Evolutionary conservation across 2,888 invertebrate species (phyloP).

Genomic region (Blomia tropicalis): DNA sequence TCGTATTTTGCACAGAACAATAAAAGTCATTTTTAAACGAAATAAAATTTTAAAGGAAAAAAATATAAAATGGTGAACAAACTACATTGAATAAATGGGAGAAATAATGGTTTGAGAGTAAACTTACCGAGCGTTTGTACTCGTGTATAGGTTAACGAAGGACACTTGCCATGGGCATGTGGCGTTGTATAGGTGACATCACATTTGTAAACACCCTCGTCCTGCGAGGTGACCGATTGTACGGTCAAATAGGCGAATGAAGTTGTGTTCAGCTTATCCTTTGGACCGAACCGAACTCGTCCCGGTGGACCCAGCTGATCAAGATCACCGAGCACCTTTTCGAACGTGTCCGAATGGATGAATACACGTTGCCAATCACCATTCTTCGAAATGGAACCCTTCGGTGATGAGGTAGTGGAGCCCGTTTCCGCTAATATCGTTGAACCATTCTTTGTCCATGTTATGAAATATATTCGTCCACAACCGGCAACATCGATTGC

Average conservation of each 20-base stretch:
- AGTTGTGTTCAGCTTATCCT: conserved; percentile 11
- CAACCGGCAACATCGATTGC: conserved; percentile 52
- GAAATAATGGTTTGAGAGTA: no score
- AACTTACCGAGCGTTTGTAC: conserved; percentile 24
- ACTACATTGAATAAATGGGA: no score
- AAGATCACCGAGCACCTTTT: conserved; percentile 22
- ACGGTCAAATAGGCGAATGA: conserved; percentile 22
- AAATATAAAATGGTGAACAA: no score
- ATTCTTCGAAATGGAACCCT: neutral
- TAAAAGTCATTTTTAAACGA: neutral
- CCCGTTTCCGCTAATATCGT: neutral
- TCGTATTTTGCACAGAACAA: neutral
- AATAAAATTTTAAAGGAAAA: neutral
- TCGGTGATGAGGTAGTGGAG: neutral
- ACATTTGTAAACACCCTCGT: conserved; percentile 60
- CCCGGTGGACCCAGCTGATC: neutral
- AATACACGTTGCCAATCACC: conserved; percentile 30
- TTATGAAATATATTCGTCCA: conserved; percentile 62
- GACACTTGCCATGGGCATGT: conserved; percentile 30
- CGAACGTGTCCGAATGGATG: conserved; percentile 25
- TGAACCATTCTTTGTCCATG: conserved; percentile 43
- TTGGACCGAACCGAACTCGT: conserved; percentile 17
- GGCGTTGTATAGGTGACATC: conserved; percentile 38
- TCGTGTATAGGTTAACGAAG: conserved; percentile 29
- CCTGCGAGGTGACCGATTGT: conserved; percentile 9